Conservation (phyloP, 2,888 invertebrate species). For the Eueremaeus valkanovi region DNA sequence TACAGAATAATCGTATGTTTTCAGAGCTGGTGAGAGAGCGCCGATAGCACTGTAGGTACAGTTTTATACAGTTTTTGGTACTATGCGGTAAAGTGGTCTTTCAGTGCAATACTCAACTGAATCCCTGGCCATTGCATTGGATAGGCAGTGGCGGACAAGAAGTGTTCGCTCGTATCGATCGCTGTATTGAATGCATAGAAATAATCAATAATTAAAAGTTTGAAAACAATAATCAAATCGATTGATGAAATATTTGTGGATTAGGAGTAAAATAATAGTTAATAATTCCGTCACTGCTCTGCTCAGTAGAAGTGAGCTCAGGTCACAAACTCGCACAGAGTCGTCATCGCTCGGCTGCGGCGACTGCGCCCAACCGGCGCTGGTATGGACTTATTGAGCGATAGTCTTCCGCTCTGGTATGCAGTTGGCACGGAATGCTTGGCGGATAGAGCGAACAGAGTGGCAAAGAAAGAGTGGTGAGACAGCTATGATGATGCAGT, state of each 20-base stretch:
- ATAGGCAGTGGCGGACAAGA: background rate
- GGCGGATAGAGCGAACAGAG: constrained; percentile 14
- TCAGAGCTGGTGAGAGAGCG: background rate
- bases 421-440: constrained; percentile 22
- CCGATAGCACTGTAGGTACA: background rate
- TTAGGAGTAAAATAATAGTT: background rate
- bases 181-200: background rate
- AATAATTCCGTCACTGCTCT: constrained; percentile 7
- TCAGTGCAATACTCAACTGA: background rate
- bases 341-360: background rate
- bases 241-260: background rate
- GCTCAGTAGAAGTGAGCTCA: too few relatives aligned
- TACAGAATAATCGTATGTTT: background rate
- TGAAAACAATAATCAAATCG: background rate
- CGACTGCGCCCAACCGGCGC: background rate
- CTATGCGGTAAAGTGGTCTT: constrained; percentile 3
- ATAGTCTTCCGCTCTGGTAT: background rate
- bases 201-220: background rate
- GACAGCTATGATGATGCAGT: background rate
- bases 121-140: background rate
- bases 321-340: background rate
- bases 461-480: constrained; percentile 3
- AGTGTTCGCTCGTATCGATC: background rate
- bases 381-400: background rate
- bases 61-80: background rate